Base-by-base conservation (phyloP, 2,113 vertebrate genomes). In the Percina caprodes region DNA sequence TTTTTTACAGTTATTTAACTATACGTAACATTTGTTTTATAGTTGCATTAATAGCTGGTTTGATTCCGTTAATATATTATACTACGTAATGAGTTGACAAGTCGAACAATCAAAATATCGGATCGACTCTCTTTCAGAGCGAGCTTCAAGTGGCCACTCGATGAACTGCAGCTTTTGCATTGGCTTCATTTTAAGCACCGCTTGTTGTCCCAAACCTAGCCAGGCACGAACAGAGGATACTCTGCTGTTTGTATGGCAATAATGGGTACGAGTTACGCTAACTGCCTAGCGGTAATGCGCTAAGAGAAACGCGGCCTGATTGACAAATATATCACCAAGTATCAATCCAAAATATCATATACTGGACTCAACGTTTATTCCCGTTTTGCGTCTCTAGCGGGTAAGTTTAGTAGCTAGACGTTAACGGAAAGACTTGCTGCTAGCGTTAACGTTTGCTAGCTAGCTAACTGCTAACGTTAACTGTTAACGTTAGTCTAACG, bases 211-310 rank as follows among this genome's bases (percentile, higher is more conserved):
- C 10, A 26, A 7, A n/a, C 8, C 11, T 16, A 60, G 56, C 30
- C 5, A 14, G 9, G 2, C 9, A 42, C 6, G 3, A 59, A 23
- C 19, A 62, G 23, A 23, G 11, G 1, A 5, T 10, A 21, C 26
- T 39, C 16, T 15, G 35, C 48, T 56, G 78, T 62, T 51, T 78
- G 52, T 39, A 55, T 56, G 65, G 24, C 11, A 69, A 19, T 46
- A 21, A 88, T 88, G 79, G 48, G 66, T 2, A 24, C 26, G 2
- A 78, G 56, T 49, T 78, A n/a, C n/a, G n/a, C n/a, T n/a, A 82
- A 54, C 51, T 12, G 12, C 0, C 2, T 0, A 15, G 16, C 0
- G 6, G 7, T 24, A 23, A 7, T 46, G 42, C 6, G 10, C 45
- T 49, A 11, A 10, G 13, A 61, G n/a, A 33, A 62, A 49, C 60